These are phyloP conservation scores for Dendropsophus ebraccatus DNA, from an alignment of 2,113 vertebrate species.

Conservation along the genomic window DNA sequence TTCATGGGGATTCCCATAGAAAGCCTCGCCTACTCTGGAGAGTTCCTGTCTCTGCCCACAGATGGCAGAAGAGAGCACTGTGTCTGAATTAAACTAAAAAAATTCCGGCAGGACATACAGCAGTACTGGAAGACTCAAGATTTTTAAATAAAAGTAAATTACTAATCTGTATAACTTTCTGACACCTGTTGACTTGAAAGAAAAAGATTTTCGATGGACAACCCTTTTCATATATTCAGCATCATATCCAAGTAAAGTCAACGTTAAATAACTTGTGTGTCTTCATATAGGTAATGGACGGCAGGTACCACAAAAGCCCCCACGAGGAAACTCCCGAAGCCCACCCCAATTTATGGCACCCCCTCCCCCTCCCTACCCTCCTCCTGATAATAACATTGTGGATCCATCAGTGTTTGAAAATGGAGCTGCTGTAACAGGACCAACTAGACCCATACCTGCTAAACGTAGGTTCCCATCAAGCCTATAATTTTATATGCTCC, in stretches of 20 bases:
- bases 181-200: too few relatives aligned
- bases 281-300: slow-evolving; percentile 78
- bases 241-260: neutral
- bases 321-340: slow-evolving; percentile 71
- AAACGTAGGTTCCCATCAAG: slow-evolving; percentile 75
- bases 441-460: slow-evolving; percentile 66
- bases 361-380: slow-evolving; percentile 80
- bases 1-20: too few relatives aligned
- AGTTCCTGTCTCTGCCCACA: too few relatives aligned
- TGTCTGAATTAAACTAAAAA: too few relatives aligned
- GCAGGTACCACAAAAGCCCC: slow-evolving; percentile 80
- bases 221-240: too few relatives aligned
- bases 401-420: slow-evolving; percentile 67
- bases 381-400: slow-evolving; percentile 70
- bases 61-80: too few relatives aligned
- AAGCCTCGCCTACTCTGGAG: too few relatives aligned
- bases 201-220: too few relatives aligned
- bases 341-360: slow-evolving; percentile 76
- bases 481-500: slow-evolving; percentile 50
- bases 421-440: slow-evolving; percentile 70
- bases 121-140: too few relatives aligned
- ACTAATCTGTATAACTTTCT: too few relatives aligned
- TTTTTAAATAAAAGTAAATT: too few relatives aligned
- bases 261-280: slow-evolving; percentile 68
- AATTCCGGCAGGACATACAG: too few relatives aligned